These are phyloP conservation scores for Limnephilus auricula DNA, from an alignment of 2,888 invertebrate genomes.

Conservation along the genomic window DNA sequence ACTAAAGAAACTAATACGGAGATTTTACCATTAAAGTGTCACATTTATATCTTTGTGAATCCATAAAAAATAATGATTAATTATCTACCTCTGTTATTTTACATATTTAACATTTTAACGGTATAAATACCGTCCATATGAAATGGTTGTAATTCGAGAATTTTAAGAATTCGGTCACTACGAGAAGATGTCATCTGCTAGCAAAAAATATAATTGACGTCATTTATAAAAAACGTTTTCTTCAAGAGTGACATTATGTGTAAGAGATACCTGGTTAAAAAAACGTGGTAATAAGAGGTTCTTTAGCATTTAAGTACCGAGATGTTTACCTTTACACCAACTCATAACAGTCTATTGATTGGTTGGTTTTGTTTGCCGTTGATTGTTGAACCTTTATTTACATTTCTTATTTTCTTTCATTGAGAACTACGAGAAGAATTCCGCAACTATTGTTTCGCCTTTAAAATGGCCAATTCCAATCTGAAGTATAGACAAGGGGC, in stretches of 20 bases:
- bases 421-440: background rate
- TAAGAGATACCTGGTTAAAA: background rate
- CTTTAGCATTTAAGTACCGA: background rate
- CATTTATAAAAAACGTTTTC: background rate
- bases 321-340: background rate
- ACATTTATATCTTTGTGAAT: background rate
- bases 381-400: background rate
- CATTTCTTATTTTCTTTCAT: background rate
- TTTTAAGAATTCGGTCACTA: background rate
- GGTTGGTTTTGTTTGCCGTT: background rate
- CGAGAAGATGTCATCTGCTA: background rate
- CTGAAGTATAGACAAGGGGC: background rate
- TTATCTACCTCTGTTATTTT: background rate
- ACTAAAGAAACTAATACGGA: background rate
- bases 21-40: background rate
- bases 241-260: background rate
- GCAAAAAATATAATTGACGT: background rate
- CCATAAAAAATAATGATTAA: background rate
- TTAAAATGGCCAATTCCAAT: constrained; percentile 28
- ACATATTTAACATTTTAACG: background rate
- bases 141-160: background rate
- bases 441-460: constrained; percentile 13
- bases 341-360: background rate
- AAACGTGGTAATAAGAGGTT: background rate
- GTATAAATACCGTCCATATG: background rate